Percentiles rank a stretch among this genome's conserved stretches.
Evolutionary conservation across 2,888 invertebrate genomes (phyloP).

Genomic region (Sinelater perroti): DNA sequence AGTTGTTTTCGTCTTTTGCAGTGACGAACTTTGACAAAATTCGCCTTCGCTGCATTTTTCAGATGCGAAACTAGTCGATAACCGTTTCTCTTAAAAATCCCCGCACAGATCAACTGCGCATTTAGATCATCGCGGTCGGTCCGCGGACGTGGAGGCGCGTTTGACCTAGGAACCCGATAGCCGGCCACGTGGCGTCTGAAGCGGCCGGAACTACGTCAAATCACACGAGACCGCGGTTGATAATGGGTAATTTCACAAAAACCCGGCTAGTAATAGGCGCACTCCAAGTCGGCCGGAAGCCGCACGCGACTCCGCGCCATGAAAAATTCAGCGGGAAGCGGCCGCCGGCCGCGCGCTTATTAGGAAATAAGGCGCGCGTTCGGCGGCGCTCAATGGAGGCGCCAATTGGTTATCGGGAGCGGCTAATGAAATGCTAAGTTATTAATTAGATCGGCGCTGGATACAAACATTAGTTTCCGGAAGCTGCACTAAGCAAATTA

Average conservation of each 20-base stretch:
- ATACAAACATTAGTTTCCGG: slow-evolving; percentile 27
- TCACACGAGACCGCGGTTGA: slow-evolving; percentile 23
- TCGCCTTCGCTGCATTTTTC: too few relatives aligned
- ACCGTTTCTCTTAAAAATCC: too few relatives aligned
- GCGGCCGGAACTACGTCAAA: slow-evolving; percentile 29
- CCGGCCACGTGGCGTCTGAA: slow-evolving; percentile 16
- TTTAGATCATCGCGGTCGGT: slow-evolving; percentile 20
- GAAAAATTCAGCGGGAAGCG: slow-evolving; percentile 6
- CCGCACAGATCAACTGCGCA: slow-evolving; percentile 23
- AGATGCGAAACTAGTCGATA: too few relatives aligned
- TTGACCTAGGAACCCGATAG: slow-evolving; percentile 28
- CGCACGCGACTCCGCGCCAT: too few relatives aligned
- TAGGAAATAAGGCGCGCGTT: neutral
- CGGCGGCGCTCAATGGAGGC: neutral
- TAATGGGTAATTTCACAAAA: slow-evolving; percentile 25
- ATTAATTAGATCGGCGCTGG: slow-evolving; percentile 28
- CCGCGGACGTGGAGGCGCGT: slow-evolving; percentile 11
- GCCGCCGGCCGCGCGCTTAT: neutral
- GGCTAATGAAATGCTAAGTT: slow-evolving; percentile 17
- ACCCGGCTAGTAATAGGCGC: slow-evolving; percentile 10
- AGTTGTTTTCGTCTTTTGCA: too few relatives aligned
- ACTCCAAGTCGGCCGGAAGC: slow-evolving; percentile 9
- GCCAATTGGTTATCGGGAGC: neutral
- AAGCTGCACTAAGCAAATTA: slow-evolving; percentile 32
- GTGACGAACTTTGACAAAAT: too few relatives aligned